Conservation (phyloP, 2,888 invertebrate species). For the Myathropa florea region DNA sequence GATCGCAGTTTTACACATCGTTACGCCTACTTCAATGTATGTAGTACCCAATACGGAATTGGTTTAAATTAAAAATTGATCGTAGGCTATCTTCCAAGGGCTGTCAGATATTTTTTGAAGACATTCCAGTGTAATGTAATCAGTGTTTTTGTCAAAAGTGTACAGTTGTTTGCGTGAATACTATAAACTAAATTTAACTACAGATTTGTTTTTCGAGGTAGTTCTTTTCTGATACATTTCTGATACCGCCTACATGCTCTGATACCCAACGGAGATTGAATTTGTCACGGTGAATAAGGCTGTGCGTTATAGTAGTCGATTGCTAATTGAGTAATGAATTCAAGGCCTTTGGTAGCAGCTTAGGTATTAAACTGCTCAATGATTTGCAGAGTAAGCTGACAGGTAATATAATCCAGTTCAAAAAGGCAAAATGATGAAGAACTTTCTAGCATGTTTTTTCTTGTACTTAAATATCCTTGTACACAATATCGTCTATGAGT, state of each 20-base stretch:
- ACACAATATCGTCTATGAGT: no score
- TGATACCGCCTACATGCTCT: background rate
- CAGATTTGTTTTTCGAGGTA: background rate
- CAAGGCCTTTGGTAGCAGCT: no score
- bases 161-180: background rate
- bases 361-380: no score
- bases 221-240: background rate
- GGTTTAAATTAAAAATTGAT: background rate
- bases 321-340: background rate
- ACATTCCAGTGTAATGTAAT: background rate
- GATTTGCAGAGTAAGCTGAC: no score
- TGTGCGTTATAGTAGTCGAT: background rate
- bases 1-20: no score
- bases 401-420: no score
- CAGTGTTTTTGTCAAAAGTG: background rate
- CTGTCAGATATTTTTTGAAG: background rate
- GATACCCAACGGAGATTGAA: background rate
- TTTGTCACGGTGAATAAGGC: background rate
- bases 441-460: no score
- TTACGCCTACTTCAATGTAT: background rate
- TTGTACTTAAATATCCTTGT: no score
- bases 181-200: background rate
- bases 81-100: background rate
- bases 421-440: no score
- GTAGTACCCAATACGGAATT: background rate